Evolutionary conservation across 1,140 invertebrate genomes (phyloP), one percentile per base, ranked within the genome.

Genomic region (Leptinotarsa texana): DNA sequence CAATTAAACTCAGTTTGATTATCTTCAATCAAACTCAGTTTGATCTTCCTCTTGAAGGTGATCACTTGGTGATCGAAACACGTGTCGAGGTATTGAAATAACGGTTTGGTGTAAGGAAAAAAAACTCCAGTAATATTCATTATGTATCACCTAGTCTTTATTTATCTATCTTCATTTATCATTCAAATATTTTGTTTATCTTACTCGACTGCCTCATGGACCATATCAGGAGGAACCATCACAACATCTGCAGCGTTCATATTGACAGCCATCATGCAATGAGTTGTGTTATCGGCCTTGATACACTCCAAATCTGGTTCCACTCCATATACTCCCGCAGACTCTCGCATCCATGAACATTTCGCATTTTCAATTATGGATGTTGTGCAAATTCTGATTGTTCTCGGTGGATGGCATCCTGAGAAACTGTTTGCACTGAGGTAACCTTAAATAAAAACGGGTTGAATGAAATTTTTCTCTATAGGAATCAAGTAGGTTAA

Each of bases 311-410:
- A 85, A n/a, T 89, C 87, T 0, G 94, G 94, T 74, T 91, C 88
- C 0, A 95, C 85, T 1, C 93, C 92, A 79, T 92, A 90, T 1
- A 92, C 90, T 3, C 89, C 85, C 0, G 91, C 89, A 0, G 91
- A 91, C 80, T 93, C 90, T 76, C 89, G 88, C 78, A 95, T 80
- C 90, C 91, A 93, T 13, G 89, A 87, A 80, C 94, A 96, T 80
- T 95, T 95, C 47, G 89, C 87, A 48, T 89, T 88, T 74, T 92
- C 91, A 1, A 91, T 81, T 51, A 90, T 87, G 0, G 91, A 91
- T 0, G 88, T 88, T 0, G 91, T 91, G 78, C 92, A 93, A 62
- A 92, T 85, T 73, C 80, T 47, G 49, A 89, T 81, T n/a, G 84
- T 84, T 79, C 91, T 86, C 0, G 90, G 89, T 0, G 91, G 91